Evolutionary conservation across 2,797 vertebrate species (phyloP).

Genomic region (Esox masquinongy): DNA sequence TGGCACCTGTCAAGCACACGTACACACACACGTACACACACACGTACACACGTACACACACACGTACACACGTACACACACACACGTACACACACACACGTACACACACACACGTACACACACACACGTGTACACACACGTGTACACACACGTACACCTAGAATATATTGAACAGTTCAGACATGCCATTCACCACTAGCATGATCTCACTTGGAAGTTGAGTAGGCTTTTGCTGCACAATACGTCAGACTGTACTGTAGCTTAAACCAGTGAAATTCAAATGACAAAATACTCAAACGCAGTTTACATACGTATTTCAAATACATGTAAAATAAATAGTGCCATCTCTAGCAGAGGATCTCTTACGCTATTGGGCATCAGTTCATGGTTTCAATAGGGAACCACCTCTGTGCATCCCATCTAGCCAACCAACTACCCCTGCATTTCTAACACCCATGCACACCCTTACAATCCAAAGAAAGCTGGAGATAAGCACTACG

Average conservation of each 20-base stretch:
- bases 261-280: too few species aligned
- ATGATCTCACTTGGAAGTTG: neutral
- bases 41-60: slow-evolving; percentile 33
- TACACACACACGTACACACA: slow-evolving; percentile 10
- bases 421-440: neutral
- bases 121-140: slow-evolving; percentile 17
- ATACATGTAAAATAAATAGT: neutral
- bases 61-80: slow-evolving; percentile 35
- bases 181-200: neutral
- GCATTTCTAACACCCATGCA: neutral
- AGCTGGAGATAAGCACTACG: slow-evolving; percentile 3
- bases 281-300: too few species aligned
- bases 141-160: slow-evolving; percentile 30
- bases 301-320: too few species aligned
- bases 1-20: slow-evolving; percentile 68
- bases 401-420: neutral
- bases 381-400: neutral
- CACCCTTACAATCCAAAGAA: neutral
- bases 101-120: slow-evolving; percentile 41
- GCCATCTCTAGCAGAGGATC: neutral
- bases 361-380: neutral
- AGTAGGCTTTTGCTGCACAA: too few species aligned
- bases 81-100: slow-evolving; percentile 29
- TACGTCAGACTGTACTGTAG: too few species aligned
- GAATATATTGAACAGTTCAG: neutral